phyloP scores from a whole-genome alignment of 2,888 invertebrate species.

The Andrena fulva region DNA sequence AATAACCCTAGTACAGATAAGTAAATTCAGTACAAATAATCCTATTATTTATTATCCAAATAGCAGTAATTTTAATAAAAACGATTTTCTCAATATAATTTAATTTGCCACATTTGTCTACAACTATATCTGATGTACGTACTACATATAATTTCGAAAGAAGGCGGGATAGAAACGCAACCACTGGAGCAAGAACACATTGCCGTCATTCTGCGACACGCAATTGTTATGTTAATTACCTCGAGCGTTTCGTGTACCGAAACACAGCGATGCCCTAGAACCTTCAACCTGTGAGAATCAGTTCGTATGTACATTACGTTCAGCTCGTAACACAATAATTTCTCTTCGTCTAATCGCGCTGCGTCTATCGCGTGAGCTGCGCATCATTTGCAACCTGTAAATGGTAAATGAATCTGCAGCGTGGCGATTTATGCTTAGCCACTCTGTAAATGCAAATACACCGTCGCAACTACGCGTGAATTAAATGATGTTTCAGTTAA shows the following conservation, averaged over 20 bases:
- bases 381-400: neutral
- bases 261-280: conserved; percentile 57
- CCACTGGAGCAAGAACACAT: conserved; percentile 40
- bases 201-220: conserved; percentile 50
- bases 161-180: conserved; percentile 32
- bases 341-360: conserved; percentile 12
- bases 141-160: conserved; percentile 36
- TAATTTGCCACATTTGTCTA: neutral
- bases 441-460: no score
- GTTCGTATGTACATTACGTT: conserved; percentile 43
- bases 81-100: neutral
- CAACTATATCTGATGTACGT: neutral
- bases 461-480: no score
- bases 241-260: conserved; percentile 56
- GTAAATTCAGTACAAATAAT: no score
- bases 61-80: no score
- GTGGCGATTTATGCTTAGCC: neutral
- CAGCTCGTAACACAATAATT: conserved; percentile 32
- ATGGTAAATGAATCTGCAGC: conserved; percentile 1
- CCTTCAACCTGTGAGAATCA: conserved; percentile 54
- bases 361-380: neutral
- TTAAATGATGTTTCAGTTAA: no score
- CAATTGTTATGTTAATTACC: conserved; percentile 61
- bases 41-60: no score
- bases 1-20: no score